phyloP scores from a whole-genome alignment of 2,888 invertebrate genomes.

The Cosmorhoe ocellata region DNA sequence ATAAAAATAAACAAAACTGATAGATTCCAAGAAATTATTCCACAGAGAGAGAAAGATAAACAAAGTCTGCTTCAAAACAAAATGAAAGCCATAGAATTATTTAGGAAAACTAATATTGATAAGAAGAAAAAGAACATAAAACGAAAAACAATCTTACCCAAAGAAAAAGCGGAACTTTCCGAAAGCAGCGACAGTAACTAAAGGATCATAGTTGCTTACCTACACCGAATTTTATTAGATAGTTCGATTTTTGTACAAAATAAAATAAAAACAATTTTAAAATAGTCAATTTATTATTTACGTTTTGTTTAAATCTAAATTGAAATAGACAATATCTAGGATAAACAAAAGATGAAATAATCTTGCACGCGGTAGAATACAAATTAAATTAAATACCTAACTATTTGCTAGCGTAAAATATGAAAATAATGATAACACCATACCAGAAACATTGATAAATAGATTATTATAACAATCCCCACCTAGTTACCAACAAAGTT shows the following conservation, averaged over 20 bases:
- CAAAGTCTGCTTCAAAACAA: constrained; percentile 85
- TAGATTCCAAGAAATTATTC: constrained; percentile 84
- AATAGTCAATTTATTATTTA: constrained; percentile 77
- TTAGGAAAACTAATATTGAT: constrained; percentile 85
- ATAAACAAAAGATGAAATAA: constrained; percentile 41
- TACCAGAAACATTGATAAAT: not conserved
- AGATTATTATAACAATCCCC: too few relatives aligned
- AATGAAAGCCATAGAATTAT: constrained; percentile 88
- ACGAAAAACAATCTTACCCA: constrained; percentile 69
- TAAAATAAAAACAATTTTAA: constrained; percentile 60
- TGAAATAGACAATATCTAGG: constrained; percentile 41
- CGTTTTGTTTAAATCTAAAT: constrained; percentile 55
- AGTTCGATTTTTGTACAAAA: too few relatives aligned
- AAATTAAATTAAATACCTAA: constrained; percentile 8
- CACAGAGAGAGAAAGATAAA: constrained; percentile 87
- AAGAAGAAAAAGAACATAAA: constrained; percentile 75
- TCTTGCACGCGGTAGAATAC: constrained; percentile 33
- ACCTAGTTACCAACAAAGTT: too few relatives aligned
- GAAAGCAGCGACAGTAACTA: constrained; percentile 83
- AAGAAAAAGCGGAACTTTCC: constrained; percentile 85
- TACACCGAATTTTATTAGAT: too few relatives aligned
- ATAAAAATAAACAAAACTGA: constrained; percentile 64
- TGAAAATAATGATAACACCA: constrained; percentile 12
- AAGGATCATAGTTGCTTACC: too few relatives aligned
- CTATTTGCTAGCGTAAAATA: constrained; percentile 18